Conservation (phyloP, 64 coral and sea anemone genomes). For the Cladopsammia gracilis region DNA sequence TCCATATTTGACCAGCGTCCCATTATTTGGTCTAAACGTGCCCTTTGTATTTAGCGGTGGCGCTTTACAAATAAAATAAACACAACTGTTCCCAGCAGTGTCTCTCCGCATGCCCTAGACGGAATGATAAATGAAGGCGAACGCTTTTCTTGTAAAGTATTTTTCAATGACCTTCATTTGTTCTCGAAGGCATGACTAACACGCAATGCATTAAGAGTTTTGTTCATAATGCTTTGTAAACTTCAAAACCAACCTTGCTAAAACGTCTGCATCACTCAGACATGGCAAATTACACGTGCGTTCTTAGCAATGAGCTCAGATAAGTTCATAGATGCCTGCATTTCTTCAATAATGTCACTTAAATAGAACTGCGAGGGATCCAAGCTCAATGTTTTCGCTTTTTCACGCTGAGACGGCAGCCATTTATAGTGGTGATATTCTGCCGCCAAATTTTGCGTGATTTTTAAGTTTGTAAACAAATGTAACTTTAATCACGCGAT, state of each 20-base stretch:
- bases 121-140: not conserved
- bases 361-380: not conserved
- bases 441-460: constrained; percentile 57
- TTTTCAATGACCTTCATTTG: constrained; percentile 46
- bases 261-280: not conserved
- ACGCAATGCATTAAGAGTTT: constrained; percentile 13
- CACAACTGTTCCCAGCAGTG: constrained; percentile 43
- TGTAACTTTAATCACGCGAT: constrained; percentile 50
- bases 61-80: constrained; percentile 27
- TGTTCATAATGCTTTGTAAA: not conserved
- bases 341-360: not conserved
- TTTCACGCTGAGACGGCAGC: constrained; percentile 24
- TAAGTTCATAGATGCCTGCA: not conserved
- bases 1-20: not conserved
- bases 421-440: not conserved
- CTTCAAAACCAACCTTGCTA: not conserved
- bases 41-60: constrained; percentile 39
- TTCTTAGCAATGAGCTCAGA: not conserved
- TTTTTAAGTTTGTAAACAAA: constrained; percentile 35
- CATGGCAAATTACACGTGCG: not conserved
- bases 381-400: not conserved
- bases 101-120: constrained; percentile 13
- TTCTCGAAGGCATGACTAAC: constrained; percentile 6
- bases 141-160: constrained; percentile 31
- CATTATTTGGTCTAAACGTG: constrained; percentile 18